Conservation (phyloP, 1,140 invertebrate species). For the Lethrus apterus region DNA sequence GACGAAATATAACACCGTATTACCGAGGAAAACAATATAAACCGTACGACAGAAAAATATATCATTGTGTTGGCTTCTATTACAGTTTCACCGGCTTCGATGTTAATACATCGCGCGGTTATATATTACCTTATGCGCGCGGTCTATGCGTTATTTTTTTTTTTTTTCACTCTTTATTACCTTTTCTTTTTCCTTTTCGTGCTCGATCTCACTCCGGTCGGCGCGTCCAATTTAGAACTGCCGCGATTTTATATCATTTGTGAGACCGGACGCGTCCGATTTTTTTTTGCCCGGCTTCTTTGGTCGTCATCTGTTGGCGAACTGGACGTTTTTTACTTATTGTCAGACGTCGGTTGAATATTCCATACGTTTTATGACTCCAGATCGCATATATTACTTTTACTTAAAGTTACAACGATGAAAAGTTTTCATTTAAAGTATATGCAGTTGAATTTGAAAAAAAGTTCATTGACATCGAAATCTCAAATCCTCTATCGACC, state of each 20-base stretch:
- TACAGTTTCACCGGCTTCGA: slow-evolving; percentile 13
- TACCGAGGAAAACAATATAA: slow-evolving; percentile 22
- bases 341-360: too few relatives aligned
- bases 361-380: too few relatives aligned
- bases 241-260: background rate
- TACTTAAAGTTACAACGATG: too few relatives aligned
- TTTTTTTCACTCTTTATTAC: slow-evolving; percentile 1
- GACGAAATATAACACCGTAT: slow-evolving; percentile 15
- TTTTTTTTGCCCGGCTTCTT: too few relatives aligned
- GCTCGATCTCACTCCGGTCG: background rate
- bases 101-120: slow-evolving; percentile 12
- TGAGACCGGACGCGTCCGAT: too few relatives aligned
- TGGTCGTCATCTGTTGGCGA: too few relatives aligned
- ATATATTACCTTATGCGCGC: slow-evolving; percentile 17
- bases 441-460: too few relatives aligned
- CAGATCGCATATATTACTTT: too few relatives aligned
- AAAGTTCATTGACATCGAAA: too few relatives aligned
- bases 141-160: slow-evolving; percentile 2
- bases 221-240: background rate
- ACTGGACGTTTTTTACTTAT: too few relatives aligned
- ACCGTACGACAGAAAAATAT: slow-evolving; percentile 17
- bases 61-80: slow-evolving; percentile 19
- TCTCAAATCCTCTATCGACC: too few relatives aligned
- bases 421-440: too few relatives aligned
- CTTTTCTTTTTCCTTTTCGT: background rate